A percentile compares a stretch with the other conserved stretches of the same genome.
phyloP scores from a whole-genome alignment of 2,888 invertebrate genomes.

The Acronicta psi region DNA sequence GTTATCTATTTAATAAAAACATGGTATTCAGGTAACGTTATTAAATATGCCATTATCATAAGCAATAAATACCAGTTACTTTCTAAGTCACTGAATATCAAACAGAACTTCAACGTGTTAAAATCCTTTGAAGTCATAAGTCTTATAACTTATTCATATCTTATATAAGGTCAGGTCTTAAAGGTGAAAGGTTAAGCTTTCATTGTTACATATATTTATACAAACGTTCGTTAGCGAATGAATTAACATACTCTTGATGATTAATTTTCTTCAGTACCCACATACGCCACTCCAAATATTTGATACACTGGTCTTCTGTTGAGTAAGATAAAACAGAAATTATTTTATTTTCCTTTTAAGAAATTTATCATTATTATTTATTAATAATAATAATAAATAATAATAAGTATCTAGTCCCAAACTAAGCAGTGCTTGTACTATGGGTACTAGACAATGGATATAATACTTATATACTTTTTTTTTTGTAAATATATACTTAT shows the following conservation, averaged over 20 bases:
- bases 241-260: constrained; percentile 3
- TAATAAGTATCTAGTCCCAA: too few species aligned
- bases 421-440: too few species aligned
- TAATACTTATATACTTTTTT: too few species aligned
- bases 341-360: too few species aligned
- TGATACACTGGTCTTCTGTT: not conserved
- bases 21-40: too few species aligned
- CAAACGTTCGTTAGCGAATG: not conserved
- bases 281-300: constrained; percentile 7
- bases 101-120: not conserved
- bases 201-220: not conserved
- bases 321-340: not conserved
- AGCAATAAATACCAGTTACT: too few species aligned
- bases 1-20: too few species aligned
- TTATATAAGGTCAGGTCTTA: not conserved
- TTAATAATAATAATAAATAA: too few species aligned
- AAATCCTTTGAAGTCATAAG: constrained; percentile 9
- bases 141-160: constrained; percentile 5
- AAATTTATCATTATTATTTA: too few species aligned
- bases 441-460: too few species aligned
- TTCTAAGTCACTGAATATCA: not conserved
- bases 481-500: too few species aligned
- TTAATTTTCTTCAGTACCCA: constrained; percentile 19
- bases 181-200: not conserved
- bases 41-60: too few species aligned